Conservation (phyloP, 2,797 vertebrate species). For the Scolopax bukidnonensis region DNA sequence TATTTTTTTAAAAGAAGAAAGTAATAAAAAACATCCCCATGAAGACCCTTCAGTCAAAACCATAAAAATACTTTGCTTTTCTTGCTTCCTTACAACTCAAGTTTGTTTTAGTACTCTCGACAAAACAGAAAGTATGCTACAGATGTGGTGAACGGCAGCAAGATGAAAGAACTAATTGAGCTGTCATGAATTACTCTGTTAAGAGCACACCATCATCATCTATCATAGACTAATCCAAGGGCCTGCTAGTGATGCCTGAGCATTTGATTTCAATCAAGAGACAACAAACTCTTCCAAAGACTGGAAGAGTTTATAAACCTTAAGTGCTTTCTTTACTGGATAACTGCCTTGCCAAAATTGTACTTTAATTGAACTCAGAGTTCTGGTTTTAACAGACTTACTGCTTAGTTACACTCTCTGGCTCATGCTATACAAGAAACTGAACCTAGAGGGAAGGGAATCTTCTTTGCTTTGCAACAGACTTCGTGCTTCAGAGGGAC, state of each 20-base stretch:
- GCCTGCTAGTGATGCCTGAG: neutral
- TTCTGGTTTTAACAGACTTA: neutral
- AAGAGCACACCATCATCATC: neutral
- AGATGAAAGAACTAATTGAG: constrained; percentile 6
- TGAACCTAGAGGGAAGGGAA: neutral
- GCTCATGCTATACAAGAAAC: neutral
- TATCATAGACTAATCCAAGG: neutral
- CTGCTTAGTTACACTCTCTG: neutral
- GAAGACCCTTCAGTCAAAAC: neutral
- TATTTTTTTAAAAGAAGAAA: neutral
- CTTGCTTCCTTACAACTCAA: neutral
- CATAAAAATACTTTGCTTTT: neutral
- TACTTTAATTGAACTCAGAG: neutral
- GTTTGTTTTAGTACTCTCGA: neutral
- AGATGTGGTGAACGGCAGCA: neutral
- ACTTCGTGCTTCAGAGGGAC: neutral
- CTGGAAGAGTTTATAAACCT: neutral
- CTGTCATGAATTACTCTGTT: neutral
- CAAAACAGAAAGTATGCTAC: neutral
- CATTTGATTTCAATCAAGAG: constrained; percentile 48
- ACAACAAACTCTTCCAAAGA: neutral
- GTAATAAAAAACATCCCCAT: neutral
- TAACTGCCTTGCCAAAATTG: neutral
- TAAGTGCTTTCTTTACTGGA: neutral
- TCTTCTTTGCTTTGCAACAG: neutral